Evolutionary conservation across 2,113 vertebrate species (phyloP).

Genomic region (Elgaria multicarinata): DNA sequence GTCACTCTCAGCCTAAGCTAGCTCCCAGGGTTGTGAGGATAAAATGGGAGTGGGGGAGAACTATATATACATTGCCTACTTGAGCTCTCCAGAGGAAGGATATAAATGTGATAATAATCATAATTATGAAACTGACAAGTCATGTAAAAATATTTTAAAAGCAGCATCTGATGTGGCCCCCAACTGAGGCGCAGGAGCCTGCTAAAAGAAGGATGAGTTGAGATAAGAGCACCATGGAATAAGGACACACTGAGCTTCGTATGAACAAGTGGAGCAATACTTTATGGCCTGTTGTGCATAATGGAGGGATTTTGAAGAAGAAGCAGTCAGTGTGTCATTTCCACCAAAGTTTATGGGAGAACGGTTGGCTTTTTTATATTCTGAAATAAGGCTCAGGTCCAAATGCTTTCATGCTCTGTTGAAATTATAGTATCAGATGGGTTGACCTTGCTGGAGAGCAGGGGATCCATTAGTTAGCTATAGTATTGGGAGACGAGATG

Average conservation of each 20-base stretch:
- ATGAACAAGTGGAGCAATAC: background rate
- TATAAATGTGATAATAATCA: background rate
- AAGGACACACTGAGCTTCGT: background rate
- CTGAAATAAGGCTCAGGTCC: background rate
- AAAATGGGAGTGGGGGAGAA: background rate
- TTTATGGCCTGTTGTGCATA: background rate
- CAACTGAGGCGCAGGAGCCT: background rate
- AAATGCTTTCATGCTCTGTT: background rate
- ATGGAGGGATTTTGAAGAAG: background rate
- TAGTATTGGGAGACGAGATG: background rate
- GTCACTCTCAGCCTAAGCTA: no score
- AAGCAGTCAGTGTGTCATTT: background rate
- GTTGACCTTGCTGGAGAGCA: background rate
- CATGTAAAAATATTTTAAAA: background rate
- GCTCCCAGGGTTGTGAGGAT: background rate
- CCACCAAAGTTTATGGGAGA: background rate
- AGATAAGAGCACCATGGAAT: background rate
- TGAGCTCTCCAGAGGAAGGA: background rate
- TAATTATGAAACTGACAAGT: background rate
- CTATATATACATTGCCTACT: background rate
- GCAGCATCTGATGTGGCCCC: background rate
- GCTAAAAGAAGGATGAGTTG: background rate
- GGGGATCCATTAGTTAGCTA: background rate
- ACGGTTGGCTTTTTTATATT: background rate
- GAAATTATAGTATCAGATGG: background rate